Percentiles rank a stretch among this genome's conserved stretches.
These are phyloP conservation scores for Drosophila truncata DNA, from an alignment of 1,140 invertebrate genomes.

Conservation along the genomic window DNA sequence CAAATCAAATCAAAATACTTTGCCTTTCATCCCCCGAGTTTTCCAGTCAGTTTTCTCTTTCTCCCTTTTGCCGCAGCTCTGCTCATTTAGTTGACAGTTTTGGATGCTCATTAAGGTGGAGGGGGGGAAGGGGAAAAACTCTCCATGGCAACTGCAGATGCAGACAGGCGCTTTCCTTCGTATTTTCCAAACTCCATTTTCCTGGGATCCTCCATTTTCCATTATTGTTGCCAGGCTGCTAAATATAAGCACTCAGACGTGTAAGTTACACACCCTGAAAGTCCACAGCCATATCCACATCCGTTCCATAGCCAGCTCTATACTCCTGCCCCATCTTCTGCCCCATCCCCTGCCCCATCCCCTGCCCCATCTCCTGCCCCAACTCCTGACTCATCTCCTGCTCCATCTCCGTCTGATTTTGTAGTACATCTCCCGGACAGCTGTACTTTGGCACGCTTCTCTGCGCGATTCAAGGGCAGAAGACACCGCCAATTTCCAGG, in stretches of 20 bases:
- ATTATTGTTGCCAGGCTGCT: constrained; percentile 63
- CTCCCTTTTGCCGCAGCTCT: not conserved
- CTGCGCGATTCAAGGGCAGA: constrained; percentile 45
- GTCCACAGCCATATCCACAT: not conserved
- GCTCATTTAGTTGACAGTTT: constrained; percentile 55
- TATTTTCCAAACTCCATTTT: constrained; percentile 16
- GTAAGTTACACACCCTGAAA: constrained; percentile 43
- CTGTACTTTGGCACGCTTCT: constrained; percentile 76
- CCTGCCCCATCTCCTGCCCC: constrained; percentile 10
- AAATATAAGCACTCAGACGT: constrained; percentile 69
- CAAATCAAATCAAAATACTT: constrained; percentile 36
- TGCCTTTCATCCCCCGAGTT: not conserved
- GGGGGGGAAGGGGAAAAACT: not conserved
- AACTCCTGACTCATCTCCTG: not conserved
- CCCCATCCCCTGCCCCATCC: constrained; percentile 4
- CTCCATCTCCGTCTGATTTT: not conserved
- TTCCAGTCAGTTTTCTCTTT: constrained; percentile 12
- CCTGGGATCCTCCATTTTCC: constrained; percentile 18
- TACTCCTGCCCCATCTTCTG: not conserved
- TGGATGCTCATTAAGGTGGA: constrained; percentile 54
- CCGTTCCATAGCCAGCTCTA: not conserved
- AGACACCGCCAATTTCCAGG: constrained; percentile 55
- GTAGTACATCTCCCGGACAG: constrained; percentile 52
- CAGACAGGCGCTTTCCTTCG: constrained; percentile 40
- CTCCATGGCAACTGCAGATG: constrained; percentile 57